Percentiles rank a stretch among this genome's conserved stretches.
Evolutionary conservation across 2,888 invertebrate genomes (phyloP).

Genomic region (Portevinia maculata): DNA sequence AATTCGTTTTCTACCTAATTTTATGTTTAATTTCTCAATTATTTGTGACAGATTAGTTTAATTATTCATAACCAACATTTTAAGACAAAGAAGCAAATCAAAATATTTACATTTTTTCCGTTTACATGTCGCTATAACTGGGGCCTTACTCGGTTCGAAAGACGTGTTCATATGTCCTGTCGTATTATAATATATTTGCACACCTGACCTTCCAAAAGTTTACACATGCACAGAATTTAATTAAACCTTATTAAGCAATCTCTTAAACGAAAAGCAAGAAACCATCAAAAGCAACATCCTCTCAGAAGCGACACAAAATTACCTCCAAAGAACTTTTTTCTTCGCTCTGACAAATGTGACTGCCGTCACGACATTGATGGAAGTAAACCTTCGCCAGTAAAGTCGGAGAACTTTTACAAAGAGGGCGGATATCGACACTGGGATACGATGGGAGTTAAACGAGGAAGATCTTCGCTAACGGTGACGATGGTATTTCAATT

Average conservation of each 20-base stretch:
- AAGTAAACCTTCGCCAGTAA: slow-evolving; percentile 16
- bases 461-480: slow-evolving; percentile 25
- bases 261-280: slow-evolving; percentile 1
- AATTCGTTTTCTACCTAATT: too few relatives aligned
- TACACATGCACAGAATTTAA: neutral
- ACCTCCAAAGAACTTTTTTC: neutral
- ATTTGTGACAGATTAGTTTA: too few relatives aligned
- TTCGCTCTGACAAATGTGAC: neutral
- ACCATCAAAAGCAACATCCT: neutral
- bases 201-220: too few relatives aligned
- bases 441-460: neutral
- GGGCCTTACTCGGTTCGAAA: too few relatives aligned
- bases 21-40: too few relatives aligned
- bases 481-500: slow-evolving; percentile 40
- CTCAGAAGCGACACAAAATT: slow-evolving; percentile 5
- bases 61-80: too few relatives aligned
- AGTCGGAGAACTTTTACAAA: slow-evolving; percentile 1
- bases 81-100: too few relatives aligned
- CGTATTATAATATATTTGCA: too few relatives aligned
- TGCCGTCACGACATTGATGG: slow-evolving; percentile 31
- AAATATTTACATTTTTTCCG: too few relatives aligned
- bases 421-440: neutral
- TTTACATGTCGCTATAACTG: too few relatives aligned
- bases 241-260: neutral
- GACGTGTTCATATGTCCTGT: too few relatives aligned